Conservation (phyloP, 2,113 vertebrate genomes). For the Xerus inauris region DNA sequence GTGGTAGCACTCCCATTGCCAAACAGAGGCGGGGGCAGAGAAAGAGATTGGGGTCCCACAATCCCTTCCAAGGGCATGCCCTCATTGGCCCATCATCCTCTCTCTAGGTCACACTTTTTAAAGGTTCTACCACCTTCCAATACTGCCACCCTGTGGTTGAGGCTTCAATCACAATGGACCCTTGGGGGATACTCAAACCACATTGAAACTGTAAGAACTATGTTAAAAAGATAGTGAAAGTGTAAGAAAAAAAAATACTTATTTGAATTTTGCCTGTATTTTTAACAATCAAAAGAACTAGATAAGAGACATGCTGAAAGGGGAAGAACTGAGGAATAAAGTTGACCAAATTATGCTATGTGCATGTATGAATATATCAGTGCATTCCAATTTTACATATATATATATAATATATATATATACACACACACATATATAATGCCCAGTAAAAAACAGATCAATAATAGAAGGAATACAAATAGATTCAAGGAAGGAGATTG, state of each 20-base stretch:
- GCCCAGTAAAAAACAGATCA: too few relatives aligned
- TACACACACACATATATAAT: too few relatives aligned
- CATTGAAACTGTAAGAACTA: background rate
- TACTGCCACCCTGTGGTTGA: background rate
- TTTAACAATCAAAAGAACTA: background rate
- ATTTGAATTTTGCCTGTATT: background rate
- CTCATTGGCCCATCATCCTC: background rate
- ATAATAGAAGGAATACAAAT: too few relatives aligned
- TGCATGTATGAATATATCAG: too few relatives aligned
- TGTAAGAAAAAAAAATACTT: background rate
- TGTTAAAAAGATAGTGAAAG: background rate
- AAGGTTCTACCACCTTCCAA: background rate
- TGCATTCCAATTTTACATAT: too few relatives aligned
- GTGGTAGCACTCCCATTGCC: background rate
- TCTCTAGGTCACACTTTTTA: background rate
- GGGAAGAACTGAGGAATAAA: too few relatives aligned
- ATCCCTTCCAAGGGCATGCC: background rate
- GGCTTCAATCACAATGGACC: background rate
- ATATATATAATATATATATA: too few relatives aligned
- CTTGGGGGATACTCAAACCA: background rate
- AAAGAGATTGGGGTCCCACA: too few relatives aligned
- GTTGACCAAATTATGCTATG: too few relatives aligned
- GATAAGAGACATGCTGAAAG: background rate
- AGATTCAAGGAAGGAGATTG: too few relatives aligned
- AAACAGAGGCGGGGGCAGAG: background rate